These are phyloP conservation scores for Heliconius congener DNA, from an alignment of 1,140 invertebrate genomes.

Conservation along the genomic window DNA sequence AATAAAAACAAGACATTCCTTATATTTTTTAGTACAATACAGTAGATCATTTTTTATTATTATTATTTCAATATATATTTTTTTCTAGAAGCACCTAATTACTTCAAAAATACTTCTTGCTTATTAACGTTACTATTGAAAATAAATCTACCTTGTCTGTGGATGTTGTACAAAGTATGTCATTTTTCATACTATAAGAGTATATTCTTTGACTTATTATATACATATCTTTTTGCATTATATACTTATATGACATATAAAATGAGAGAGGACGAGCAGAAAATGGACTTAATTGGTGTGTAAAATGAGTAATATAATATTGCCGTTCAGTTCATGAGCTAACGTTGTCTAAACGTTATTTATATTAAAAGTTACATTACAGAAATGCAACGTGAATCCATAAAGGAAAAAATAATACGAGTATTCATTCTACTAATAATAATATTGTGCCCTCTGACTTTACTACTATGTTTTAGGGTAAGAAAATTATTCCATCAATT, in stretches of 20 bases:
- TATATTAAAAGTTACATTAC: conserved; percentile 17
- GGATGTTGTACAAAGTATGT: neutral
- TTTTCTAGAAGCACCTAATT: neutral
- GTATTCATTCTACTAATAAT: conserved; percentile 46
- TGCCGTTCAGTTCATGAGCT: neutral
- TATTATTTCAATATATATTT: too few relatives aligned
- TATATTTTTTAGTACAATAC: too few relatives aligned
- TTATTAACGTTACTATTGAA: neutral
- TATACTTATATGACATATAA: neutral
- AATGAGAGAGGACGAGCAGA: neutral
- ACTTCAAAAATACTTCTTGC: neutral
- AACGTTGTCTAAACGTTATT: neutral
- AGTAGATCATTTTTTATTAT: too few relatives aligned
- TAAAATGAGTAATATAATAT: neutral
- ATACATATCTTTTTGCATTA: neutral
- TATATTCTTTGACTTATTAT: neutral
- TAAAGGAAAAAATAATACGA: conserved; percentile 51
- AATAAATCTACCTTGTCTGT: neutral
- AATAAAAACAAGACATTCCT: too few relatives aligned
- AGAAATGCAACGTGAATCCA: conserved; percentile 46
- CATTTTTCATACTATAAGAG: neutral
- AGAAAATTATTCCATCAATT: conserved; percentile 16
- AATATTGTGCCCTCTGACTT: conserved; percentile 47
- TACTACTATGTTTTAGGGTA: conserved; percentile 54
- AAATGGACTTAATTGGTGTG: neutral